These are phyloP conservation scores for Himalopsyche japonica DNA, from an alignment of 2,888 invertebrate species.

Conservation along the genomic window DNA sequence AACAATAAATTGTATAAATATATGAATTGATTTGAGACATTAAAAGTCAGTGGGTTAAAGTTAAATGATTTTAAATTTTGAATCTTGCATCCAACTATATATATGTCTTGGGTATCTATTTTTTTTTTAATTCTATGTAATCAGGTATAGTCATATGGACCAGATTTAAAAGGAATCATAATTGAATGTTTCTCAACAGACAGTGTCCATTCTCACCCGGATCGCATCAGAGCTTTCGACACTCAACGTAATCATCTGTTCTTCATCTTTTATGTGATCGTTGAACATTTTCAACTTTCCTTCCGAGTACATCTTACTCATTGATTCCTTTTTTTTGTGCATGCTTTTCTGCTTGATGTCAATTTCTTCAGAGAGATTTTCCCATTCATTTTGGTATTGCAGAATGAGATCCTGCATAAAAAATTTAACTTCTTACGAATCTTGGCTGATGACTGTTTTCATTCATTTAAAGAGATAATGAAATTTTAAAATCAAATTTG, in stretches of 20 bases:
- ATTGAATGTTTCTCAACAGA: not conserved
- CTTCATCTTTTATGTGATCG: slow-evolving; percentile 55
- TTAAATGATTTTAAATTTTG: too few relatives aligned
- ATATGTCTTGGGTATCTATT: too few relatives aligned
- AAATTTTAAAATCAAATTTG: too few relatives aligned
- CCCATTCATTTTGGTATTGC: slow-evolving; percentile 57
- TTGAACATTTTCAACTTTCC: slow-evolving; percentile 60
- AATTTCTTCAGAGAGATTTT: slow-evolving; percentile 53
- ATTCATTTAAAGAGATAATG: too few relatives aligned
- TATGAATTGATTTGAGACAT: too few relatives aligned
- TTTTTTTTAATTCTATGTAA: too few relatives aligned
- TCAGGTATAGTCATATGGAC: too few relatives aligned
- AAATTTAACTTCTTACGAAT: not conserved
- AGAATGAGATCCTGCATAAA: slow-evolving; percentile 49
- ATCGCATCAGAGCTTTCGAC: slow-evolving; percentile 64
- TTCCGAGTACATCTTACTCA: slow-evolving; percentile 54
- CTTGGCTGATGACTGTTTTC: too few relatives aligned
- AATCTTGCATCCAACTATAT: too few relatives aligned
- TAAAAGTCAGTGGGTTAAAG: too few relatives aligned
- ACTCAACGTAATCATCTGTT: slow-evolving; percentile 63
- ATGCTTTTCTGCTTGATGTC: slow-evolving; percentile 55
- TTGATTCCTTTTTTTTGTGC: slow-evolving; percentile 53
- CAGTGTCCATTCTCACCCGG: slow-evolving; percentile 48
- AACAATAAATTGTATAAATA: too few relatives aligned
- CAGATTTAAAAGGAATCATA: not conserved